Evolutionary conservation across 1,140 invertebrate genomes (phyloP), one percentile per base, ranked within the genome.

Genomic region (Sminthurides bifidus): DNA sequence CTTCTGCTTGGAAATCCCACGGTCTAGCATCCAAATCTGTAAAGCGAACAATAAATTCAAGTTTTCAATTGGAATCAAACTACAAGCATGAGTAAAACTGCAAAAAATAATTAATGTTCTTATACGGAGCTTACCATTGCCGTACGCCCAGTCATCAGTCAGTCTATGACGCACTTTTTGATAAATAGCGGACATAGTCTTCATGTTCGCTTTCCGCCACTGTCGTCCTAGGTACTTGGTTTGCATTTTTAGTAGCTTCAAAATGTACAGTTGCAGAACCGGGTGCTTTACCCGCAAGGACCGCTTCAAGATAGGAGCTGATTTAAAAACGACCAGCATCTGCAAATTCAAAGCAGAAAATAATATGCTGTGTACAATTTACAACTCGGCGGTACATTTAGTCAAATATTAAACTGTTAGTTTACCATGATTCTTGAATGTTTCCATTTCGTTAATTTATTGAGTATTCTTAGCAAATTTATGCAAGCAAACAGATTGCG

Each of bases 131-230:
- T 70, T 73, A 84, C 82, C 85, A 77, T 98, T 98, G 31, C 94
- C 95, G 79, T 90, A 99, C 14, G 95, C 96, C 96, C 96, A 99
- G 70, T 99, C 96, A 73, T 99, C 96, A 68, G 96, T 98, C 1
- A 99, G 75, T 46, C 90, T 80, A 76, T 92, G 88, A 40, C 88
- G 73, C 51, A 90, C 94, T 79, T 97, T 98, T 49, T 92, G 84
- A 73, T 99, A 99, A 69, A 99, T 99, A 31, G 93, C 92, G 70
- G 92, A 96, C 74, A 99, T 94, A 0, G 92, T 96, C 71, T 97
- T 98, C 94, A 99, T 99, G 70, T 99, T 98, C 1, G 88, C 87
- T 73, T 98, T 98, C 4, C 96, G 78, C 96, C 96, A 99, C 67
- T 98, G 95, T 21, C 96, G 75, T 0, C 96, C 96, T 58, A 99